Evolutionary conservation across 2,888 invertebrate genomes (phyloP), one percentile per base, ranked within the genome.

Genomic region (Crioceris asparagi): DNA sequence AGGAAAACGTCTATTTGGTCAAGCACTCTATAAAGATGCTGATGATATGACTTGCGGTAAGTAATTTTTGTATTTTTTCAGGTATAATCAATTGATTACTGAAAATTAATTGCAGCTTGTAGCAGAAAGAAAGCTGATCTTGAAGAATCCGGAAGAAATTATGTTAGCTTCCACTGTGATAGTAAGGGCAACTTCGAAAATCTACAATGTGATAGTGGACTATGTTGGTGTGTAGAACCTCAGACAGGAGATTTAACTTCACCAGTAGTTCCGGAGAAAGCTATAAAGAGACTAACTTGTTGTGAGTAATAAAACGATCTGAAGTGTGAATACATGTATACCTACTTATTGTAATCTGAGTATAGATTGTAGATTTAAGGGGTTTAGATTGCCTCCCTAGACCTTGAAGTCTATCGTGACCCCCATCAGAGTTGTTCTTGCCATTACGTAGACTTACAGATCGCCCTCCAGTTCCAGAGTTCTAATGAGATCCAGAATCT

Each of bases 221-320:
- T 77, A 44, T 82, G 82, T 54, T 81, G 79, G 79, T 82, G 81
- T 57, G 77, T 70, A 2, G 69, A 77, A 21, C 63, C 69, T 1
- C 65, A 55, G 53, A 78, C 75, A 34, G 81, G 81, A 12, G 67
- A 72, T 47, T 68, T 77, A 2, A 61, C 55, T 25, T 65, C 70
- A 8, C 59, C 67, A 27, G 70, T 75, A 1, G 69, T 79, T 4
- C 73, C 72, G 1, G 69, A 75, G 50, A 60, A 56, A 3, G 68
- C 78, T 53, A 74, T 77, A 70, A 62, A 51, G 33, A 61, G 60
- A 43, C 62, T 82, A 32, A 75, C 78, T 3, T 82, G 82, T 52
- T 79, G 80, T 80, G 67, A 64, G 75, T 69, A n/a, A n/a, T n/a
- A n/a, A n/a, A n/a, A n/a, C n/a, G n/a, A n/a, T n/a, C n/a, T n/a